These are phyloP conservation scores for Oceanites oceanicus DNA, from an alignment of 2,113 vertebrate genomes.

Conservation along the genomic window DNA sequence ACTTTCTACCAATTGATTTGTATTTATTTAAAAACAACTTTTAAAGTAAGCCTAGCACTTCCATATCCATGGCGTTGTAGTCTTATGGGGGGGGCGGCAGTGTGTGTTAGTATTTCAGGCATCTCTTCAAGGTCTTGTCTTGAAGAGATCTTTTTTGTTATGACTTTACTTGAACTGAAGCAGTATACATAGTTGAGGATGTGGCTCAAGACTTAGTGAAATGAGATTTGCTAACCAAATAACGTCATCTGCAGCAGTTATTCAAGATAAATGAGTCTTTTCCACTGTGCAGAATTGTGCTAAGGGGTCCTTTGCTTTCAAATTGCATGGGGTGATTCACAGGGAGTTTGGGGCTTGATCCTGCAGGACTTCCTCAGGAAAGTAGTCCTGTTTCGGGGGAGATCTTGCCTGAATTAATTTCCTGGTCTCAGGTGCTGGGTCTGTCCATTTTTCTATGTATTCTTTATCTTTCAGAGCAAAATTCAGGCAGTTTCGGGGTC, in stretches of 20 bases:
- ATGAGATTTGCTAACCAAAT: conserved; percentile 4
- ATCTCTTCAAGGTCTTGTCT: background rate
- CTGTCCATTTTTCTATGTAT: background rate
- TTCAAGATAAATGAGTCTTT: background rate
- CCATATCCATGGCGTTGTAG: fast-evolving
- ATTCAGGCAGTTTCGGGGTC: background rate
- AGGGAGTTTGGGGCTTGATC: background rate
- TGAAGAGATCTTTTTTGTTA: background rate
- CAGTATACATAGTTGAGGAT: background rate
- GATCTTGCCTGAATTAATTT: background rate
- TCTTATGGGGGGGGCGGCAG: background rate
- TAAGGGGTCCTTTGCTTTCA: background rate
- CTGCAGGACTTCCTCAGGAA: background rate
- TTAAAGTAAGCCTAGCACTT: background rate
- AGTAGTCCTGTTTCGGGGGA: background rate
- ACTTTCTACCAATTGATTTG: background rate
- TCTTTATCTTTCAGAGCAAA: background rate
- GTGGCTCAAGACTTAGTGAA: conserved; percentile 2
- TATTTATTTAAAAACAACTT: background rate
- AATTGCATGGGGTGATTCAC: background rate
- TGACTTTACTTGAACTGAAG: background rate
- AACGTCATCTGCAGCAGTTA: background rate
- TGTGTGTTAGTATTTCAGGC: background rate
- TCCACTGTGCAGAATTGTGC: background rate
- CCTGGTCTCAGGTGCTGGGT: background rate